Base-by-base conservation (phyloP, 2,888 invertebrate genomes). In the Hirtodrosophila confusa region DNA sequence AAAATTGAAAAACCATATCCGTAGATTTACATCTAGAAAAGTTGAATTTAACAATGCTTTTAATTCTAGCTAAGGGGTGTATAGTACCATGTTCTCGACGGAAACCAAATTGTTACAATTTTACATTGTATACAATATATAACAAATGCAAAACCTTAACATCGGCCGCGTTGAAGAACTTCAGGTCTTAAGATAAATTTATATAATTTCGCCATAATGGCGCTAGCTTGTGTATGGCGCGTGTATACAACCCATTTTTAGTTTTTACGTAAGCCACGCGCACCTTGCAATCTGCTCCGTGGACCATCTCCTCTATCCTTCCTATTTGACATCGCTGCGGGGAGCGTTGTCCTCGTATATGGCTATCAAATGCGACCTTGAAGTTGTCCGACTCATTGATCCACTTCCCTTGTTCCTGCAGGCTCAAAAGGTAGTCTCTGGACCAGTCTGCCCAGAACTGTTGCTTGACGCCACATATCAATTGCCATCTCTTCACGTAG, bases 101-200 rank as follows among this genome's bases (percentile, higher is more conserved):
- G n/a, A n/a, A n/a, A n/a, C n/a, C n/a, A n/a, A n/a, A n/a, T n/a
- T n/a, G n/a, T n/a, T n/a, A n/a, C n/a, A n/a, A n/a, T n/a, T n/a
- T n/a, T n/a, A n/a, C n/a, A n/a, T n/a, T n/a, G n/a, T n/a, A n/a
- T n/a, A n/a, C n/a, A n/a, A n/a, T n/a, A n/a, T n/a, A n/a, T n/a
- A n/a, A n/a, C n/a, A n/a, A 17, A 40, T 43, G 43, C 27, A 43
- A 27, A 10, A 29, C 27, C 43, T 29, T 10, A 43, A 43, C 43
- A 43, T 29, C 43, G 43, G 43, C 43, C 43, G 43, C 43, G 43
- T 43, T 43, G 27, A 41, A 41, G 23, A 24, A 24, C 41, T n/a
- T 3, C 41, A 41, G 41, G 41, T 23, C 41, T 41, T 41, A 11
- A 3, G 8, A 39, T 6, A 9, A 41, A 27, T 10, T 41, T 3